Base-by-base conservation (phyloP, 2,113 vertebrate species). In the Accipiter virgatus region DNA sequence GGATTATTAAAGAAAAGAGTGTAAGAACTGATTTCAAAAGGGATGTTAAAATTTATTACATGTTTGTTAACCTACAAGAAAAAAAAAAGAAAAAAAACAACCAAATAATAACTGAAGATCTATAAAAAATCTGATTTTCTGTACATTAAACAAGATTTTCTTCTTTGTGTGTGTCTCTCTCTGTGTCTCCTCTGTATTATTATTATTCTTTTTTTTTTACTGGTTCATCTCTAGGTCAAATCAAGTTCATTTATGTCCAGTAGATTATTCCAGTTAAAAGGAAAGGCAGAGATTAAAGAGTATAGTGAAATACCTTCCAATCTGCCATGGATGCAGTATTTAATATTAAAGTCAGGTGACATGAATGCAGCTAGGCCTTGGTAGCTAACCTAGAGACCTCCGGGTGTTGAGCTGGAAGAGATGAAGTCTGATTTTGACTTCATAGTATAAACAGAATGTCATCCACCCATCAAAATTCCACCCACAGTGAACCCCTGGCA, bases 321-420 rank as follows among this genome's bases (percentile, higher is more conserved):
- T 96, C 93, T 97, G 91, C 85, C 62, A 84, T 17, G 83, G 97
- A 95, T 92, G 91, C 56, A 88, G 80, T 93, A 80, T 93, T 95
- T 94, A 93, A 95, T 97, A 88, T 85, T 93, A 68, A 90, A 97
- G 97, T 98, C 98, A 98, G 97, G 96, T 98, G 98, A 98, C 97
- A 81, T 13, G 21, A 95, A 58, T 83, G 65, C n/a, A 71, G 80
- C 90, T 90, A 95, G 92, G 95, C 96, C 74, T 85, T 91, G 88
- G 97, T 95, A 94, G 86, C 95, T 98, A 98, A 99, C 99, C 99
- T 95, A 84, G 81, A 97, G 98, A 98, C 98, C 98, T 97, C 86
- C 88, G 98, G 98, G 99, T 98, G 99, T 98, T 98, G 97, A 98
- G 97, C 98, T 98, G 98, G 98, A 99, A 99, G 97, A 95, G 97